A percentile compares a stretch with the other conserved stretches of the same genome.
Evolutionary conservation across 2,888 invertebrate species (phyloP).

Genomic region (Axea sp.): DNA sequence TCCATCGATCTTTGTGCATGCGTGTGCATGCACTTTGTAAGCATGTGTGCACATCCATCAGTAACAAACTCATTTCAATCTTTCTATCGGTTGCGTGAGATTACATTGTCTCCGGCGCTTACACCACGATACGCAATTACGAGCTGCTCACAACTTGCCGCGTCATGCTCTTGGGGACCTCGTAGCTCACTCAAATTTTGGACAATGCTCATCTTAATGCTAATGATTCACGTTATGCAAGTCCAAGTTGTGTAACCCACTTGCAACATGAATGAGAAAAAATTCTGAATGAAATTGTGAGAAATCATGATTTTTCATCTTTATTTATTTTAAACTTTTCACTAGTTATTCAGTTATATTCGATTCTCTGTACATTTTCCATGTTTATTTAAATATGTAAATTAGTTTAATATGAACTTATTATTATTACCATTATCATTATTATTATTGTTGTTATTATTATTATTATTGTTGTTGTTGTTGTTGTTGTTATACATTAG

Average conservation of each 20-base stretch:
- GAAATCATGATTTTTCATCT: background rate
- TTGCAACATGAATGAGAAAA: constrained; percentile 1
- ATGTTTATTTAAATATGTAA: no score
- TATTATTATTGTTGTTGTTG: no score
- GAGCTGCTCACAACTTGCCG: background rate
- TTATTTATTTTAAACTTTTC: no score
- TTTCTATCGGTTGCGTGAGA: constrained; percentile 33
- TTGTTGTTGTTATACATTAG: no score
- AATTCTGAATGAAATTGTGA: background rate
- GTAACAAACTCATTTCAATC: constrained; percentile 28
- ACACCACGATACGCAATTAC: constrained; percentile 26
- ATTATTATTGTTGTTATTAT: no score
- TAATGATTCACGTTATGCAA: background rate
- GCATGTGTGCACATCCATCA: constrained; percentile 62
- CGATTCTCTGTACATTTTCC: no score
- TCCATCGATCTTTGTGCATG: constrained; percentile 69
- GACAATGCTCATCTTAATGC: background rate
- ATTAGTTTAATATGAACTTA: no score
- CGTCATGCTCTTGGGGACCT: background rate
- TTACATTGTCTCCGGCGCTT: constrained; percentile 38
- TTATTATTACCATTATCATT: no score
- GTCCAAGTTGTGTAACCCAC: background rate
- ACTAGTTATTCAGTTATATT: no score
- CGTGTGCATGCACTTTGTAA: constrained; percentile 11
- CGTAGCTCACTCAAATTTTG: background rate